Evolutionary conservation across 2,797 vertebrate species (phyloP), one percentile per base, ranked within the genome.

Genomic region (Cossypha niveicapilla): DNA sequence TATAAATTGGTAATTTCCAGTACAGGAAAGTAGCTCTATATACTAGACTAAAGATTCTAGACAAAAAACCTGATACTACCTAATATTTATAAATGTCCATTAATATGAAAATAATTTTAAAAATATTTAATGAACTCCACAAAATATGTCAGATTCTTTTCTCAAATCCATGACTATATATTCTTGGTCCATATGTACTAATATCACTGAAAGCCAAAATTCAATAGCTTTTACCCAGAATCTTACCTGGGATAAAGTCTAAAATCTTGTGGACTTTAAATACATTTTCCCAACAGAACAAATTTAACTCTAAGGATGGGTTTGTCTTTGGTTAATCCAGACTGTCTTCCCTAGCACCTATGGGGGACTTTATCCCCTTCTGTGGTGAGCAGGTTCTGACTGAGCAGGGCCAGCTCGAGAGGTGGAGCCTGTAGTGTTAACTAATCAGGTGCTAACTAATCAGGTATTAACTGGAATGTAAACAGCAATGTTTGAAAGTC

Each of bases 351-450:
- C 11, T 16, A 37, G 37, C 6, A 50, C 23, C n/a, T 13, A 0
- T 21, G 23, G 4, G 19, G 9, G 6, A 23, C 18, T 74, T 74
- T 12, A 24, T 32, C 13, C 41, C 13, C 27, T 47, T 54, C 34
- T n/a, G 34, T 23, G 22, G 22, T 13, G 13, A 53, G 13, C 18
- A 27, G 4, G 8, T 74, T 81, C 50, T 61, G 62, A 42, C 16
- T 37, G 54, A 41, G 25, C 54, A 27, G 18, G n/a, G 23, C 9
- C n/a, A 48, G 48, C 35, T 42, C 0, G 0, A 47, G 39, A 15
- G 41, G 35, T 24, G 16, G 19, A 35, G 23, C 35, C 35, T 42
- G 7, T 10, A 35, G 18, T 9, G 22, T 35, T 42, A 48, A 77
- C 18, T 62, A 48, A 42, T 42, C 37, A 30, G 60, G 15, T 13